These are phyloP conservation scores for Ericerus pela DNA, from an alignment of 1,140 invertebrate species.

Conservation along the genomic window DNA sequence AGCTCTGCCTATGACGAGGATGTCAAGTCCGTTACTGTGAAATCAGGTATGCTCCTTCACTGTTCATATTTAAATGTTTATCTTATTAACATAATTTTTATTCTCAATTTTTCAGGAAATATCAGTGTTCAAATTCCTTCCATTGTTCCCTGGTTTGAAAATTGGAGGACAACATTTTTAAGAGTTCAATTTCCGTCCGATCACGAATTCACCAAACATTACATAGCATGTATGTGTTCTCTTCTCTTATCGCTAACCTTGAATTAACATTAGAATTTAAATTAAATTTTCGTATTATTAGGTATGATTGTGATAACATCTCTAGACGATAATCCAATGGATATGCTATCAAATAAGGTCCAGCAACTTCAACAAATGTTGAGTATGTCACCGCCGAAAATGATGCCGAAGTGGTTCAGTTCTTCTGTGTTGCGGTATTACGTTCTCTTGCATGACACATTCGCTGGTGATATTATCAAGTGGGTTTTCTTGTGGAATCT, in stretches of 20 bases:
- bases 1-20: conserved; percentile 47
- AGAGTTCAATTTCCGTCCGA: conserved; percentile 79
- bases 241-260: too few species aligned
- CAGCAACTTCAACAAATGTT: conserved; percentile 65
- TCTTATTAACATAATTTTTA: conserved; percentile 13
- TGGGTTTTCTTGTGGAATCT: conserved; percentile 15
- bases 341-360: conserved; percentile 56
- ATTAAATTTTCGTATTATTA: conserved; percentile 20
- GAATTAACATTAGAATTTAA: too few species aligned
- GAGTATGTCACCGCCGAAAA: conserved; percentile 50
- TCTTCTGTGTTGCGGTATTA: conserved; percentile 71
- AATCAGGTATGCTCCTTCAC: conserved; percentile 7
- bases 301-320: conserved; percentile 66
- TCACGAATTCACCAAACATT: conserved; percentile 90
- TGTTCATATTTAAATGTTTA: neutral
- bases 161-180: conserved; percentile 84
- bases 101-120: conserved; percentile 42
- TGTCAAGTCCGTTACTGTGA: neutral
- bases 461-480: conserved; percentile 44
- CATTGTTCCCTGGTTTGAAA: conserved; percentile 85
- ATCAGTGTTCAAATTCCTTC: conserved; percentile 33
- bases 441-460: conserved; percentile 74
- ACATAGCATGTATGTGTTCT: conserved; percentile 58
- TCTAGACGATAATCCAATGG: conserved; percentile 59
- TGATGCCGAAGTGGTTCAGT: conserved; percentile 78